These are phyloP conservation scores for Caenorhabditis sp. DNA, from an alignment of 2,888 invertebrate genomes.

Conservation along the genomic window DNA sequence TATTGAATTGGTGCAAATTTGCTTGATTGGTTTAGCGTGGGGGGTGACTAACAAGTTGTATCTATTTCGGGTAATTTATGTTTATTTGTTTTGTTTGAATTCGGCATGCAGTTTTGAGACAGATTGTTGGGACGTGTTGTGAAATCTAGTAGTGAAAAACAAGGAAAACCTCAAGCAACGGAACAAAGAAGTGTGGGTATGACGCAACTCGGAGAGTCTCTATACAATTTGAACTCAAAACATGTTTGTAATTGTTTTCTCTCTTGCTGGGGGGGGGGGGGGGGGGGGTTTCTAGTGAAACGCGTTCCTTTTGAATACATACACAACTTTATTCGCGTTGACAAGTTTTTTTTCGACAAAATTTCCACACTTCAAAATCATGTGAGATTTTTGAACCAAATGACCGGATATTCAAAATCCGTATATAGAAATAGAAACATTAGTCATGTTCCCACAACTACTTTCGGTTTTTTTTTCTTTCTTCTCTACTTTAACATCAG, in stretches of 20 bases:
- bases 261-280: too few species aligned
- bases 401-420: neutral
- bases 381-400: neutral
- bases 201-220: too few species aligned
- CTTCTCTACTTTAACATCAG: neutral
- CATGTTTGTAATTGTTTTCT: too few species aligned
- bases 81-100: neutral
- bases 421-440: neutral
- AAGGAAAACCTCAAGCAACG: too few species aligned
- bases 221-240: too few species aligned
- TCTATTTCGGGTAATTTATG: neutral
- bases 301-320: too few species aligned
- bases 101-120: neutral
- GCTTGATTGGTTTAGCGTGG: neutral
- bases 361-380: neutral
- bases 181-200: too few species aligned
- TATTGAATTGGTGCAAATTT: neutral
- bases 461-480: neutral
- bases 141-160: too few species aligned
- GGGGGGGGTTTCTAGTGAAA: too few species aligned
- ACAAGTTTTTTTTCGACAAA: too few species aligned
- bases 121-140: too few species aligned
- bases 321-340: too few species aligned
- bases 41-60: neutral
- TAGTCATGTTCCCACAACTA: neutral